phyloP scores from a whole-genome alignment of 1,140 invertebrate genomes.

The Aleiodes sp. region DNA sequence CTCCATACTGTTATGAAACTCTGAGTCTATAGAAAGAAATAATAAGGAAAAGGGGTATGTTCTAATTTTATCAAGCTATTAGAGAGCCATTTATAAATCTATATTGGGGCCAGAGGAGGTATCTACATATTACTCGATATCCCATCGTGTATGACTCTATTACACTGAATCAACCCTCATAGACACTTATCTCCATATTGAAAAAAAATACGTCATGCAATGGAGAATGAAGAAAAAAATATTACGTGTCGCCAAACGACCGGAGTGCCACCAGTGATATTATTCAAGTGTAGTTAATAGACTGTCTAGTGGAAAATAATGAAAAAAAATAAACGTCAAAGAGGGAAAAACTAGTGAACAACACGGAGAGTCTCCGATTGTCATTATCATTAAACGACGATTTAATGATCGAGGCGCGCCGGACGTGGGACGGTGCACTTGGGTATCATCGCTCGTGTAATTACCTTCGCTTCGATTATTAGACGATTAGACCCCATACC shows the following conservation, averaged over 20 bases:
- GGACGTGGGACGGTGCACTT: conserved; percentile 50
- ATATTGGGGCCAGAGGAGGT: background rate
- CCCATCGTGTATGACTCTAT: background rate
- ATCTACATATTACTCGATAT: background rate
- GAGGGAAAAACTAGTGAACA: conserved; percentile 36
- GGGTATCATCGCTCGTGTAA: conserved; percentile 42
- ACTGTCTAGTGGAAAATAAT: background rate
- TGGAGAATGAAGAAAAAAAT: background rate
- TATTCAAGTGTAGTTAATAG: background rate
- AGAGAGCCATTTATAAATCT: background rate
- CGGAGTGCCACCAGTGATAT: background rate
- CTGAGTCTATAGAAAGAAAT: no score
- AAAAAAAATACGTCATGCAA: background rate
- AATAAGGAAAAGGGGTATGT: no score
- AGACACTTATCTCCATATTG: background rate
- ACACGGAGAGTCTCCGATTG: conserved; percentile 42
- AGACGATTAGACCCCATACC: conserved; percentile 45
- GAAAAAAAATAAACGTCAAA: conserved; percentile 35
- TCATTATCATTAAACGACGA: conserved; percentile 54
- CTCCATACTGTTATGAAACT: no score
- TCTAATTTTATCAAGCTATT: background rate
- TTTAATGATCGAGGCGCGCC: conserved; percentile 57
- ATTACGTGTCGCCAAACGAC: background rate
- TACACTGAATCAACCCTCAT: background rate
- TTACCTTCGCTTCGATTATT: conserved; percentile 49